phyloP scores from a whole-genome alignment of 2,113 vertebrate species.

The Macrotis lagotis region DNA sequence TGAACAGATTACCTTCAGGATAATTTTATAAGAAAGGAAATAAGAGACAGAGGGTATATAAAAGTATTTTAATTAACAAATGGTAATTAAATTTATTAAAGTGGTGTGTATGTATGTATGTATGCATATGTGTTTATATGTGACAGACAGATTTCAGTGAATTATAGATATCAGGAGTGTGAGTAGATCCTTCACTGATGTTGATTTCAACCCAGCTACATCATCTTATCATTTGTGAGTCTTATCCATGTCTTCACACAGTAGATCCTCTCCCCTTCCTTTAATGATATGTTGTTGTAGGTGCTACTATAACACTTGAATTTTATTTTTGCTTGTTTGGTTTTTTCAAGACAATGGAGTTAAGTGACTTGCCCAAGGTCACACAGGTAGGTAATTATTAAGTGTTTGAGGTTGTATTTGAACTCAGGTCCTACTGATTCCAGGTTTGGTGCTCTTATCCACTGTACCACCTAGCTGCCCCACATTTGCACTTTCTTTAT shows the following conservation, averaged over 20 bases:
- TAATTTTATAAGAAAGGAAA: background rate
- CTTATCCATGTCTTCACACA: background rate
- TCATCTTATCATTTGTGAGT: background rate
- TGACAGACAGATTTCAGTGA: background rate
- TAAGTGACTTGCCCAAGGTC: no score
- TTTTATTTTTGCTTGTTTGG: no score
- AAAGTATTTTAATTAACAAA: slow-evolving; percentile 76
- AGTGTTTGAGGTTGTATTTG: no score
- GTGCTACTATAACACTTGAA: background rate
- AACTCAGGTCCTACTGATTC: no score
- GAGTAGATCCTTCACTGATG: background rate
- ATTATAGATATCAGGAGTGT: background rate
- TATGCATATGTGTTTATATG: background rate
- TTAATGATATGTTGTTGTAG: background rate
- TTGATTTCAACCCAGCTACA: background rate
- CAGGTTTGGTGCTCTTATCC: no score
- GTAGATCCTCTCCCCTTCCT: background rate
- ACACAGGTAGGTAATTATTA: no score
- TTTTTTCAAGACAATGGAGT: no score
- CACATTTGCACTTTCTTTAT: background rate
- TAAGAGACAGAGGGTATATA: slow-evolving; percentile 42
- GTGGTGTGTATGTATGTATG: background rate
- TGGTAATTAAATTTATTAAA: background rate
- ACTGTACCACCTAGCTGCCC: no score
- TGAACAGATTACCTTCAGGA: background rate